Base-by-base conservation (phyloP, 64 coral and sea anemone species). In the Actinia equina region DNA sequence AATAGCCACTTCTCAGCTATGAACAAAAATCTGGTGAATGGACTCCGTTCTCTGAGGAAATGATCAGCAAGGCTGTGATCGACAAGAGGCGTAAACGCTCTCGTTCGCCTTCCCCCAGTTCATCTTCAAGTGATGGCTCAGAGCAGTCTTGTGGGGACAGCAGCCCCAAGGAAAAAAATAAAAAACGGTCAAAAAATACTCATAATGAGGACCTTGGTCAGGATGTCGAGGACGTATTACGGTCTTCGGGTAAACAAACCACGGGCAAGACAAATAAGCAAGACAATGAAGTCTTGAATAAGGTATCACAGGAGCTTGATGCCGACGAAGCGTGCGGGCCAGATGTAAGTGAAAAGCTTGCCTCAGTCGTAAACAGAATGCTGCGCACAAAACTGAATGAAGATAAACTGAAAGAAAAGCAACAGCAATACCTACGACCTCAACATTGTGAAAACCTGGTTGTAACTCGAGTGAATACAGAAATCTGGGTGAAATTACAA, bases 401-500 rank as follows among this genome's bases (percentile, higher is more conserved):
- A 60, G 88, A 89, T 23, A 89, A 70, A 19, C 26, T 89, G 13
- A 83, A 89, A 71, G 88, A 89, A 71, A 89, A 83, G 53, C 53
- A 61, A 15, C 67, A 30, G 43, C 44, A 63, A 43, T 82, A 57
- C 57, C 44, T 26, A 49, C 53, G 87, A 59, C 77, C 87, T n/a
- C 49, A 44, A 69, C 84, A 89, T 67, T 90, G 88, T 71, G 88
- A 59, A 52, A 77, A 70, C 74, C 17, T 85, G 46, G 27, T 52
- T 43, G 61, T 25, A 45, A 90, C 88, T 41, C 22, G 65, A 76
- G 82, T 90, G 44, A 85, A 90, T 67, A 27, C 88, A 56, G 88
- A 90, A 77, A 83, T 90, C 69, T 85, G 88, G 88, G 37, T 43
- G 54, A 52, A 89, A 89, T 55, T 89, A 55, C 58, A 52, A 83